Conservation (phyloP, 2,888 invertebrate species). For the Trisateles emortualis region DNA sequence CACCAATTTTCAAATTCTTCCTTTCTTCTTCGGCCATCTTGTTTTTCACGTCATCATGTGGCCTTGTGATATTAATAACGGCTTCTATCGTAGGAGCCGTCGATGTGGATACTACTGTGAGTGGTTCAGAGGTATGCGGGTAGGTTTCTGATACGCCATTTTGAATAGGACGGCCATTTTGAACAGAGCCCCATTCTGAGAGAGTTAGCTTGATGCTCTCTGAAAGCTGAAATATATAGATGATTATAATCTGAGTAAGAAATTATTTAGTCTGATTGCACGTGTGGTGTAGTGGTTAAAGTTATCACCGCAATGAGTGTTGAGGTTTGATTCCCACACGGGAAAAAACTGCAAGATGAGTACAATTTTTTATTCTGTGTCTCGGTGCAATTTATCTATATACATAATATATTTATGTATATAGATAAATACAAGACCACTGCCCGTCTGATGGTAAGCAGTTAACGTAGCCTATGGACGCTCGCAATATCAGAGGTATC, state of each 20-base stretch:
- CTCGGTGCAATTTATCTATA: too few species aligned
- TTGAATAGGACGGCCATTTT: constrained; percentile 60
- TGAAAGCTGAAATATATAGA: constrained; percentile 65
- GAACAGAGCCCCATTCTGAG: constrained; percentile 74
- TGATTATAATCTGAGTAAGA: neutral
- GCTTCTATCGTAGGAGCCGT: constrained; percentile 51
- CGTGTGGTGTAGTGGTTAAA: too few species aligned
- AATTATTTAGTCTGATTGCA: too few species aligned
- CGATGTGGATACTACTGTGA: constrained; percentile 68
- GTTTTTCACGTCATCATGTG: constrained; percentile 87
- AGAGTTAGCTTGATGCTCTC: constrained; percentile 83
- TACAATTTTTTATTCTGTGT: too few species aligned
- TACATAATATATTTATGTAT: too few species aligned
- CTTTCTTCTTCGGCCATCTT: constrained; percentile 90
- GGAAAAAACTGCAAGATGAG: too few species aligned
- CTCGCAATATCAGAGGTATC: too few species aligned
- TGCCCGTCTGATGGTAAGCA: too few species aligned
- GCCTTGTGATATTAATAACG: constrained; percentile 85
- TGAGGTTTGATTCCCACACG: too few species aligned
- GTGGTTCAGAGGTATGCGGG: constrained; percentile 54
- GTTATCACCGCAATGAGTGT: too few species aligned
- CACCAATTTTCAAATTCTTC: constrained; percentile 93
- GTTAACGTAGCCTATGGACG: too few species aligned
- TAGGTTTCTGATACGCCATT: constrained; percentile 64
- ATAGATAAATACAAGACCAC: too few species aligned